phyloP scores from a whole-genome alignment of 2,113 vertebrate species.

The Trogon melanurus region DNA sequence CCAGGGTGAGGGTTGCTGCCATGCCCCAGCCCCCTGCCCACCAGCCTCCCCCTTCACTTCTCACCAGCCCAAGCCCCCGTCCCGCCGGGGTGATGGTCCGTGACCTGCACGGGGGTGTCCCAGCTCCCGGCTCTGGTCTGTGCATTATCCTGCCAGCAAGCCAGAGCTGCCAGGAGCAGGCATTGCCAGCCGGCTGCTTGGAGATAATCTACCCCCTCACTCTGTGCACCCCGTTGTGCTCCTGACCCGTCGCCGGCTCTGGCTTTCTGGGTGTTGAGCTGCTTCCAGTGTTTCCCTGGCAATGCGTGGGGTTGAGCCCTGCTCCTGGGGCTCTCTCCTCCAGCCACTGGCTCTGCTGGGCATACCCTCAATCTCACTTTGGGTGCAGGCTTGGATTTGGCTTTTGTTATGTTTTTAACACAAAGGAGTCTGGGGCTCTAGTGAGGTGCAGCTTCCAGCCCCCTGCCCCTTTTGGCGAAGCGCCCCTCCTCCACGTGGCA shows the following conservation, averaged over 20 bases:
- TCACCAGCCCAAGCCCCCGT: background rate
- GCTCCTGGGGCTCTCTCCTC: background rate
- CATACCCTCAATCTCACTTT: background rate
- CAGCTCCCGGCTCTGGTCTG: background rate
- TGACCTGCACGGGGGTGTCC: background rate
- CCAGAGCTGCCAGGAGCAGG: background rate
- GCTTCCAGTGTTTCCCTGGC: slow-evolving; percentile 35
- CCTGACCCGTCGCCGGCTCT: background rate
- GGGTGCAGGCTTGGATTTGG: background rate
- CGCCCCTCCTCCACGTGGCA: background rate
- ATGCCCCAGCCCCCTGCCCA: accelerated
- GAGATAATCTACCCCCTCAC: slow-evolving; percentile 45
- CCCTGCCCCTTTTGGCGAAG: background rate
- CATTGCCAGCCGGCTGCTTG: slow-evolving; percentile 46
- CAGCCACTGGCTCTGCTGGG: background rate
- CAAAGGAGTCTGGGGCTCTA: background rate
- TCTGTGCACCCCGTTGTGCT: background rate
- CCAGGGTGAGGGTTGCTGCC: background rate
- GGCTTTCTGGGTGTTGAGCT: background rate
- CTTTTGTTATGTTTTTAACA: background rate
- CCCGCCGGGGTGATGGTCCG: accelerated
- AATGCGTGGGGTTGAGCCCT: background rate
- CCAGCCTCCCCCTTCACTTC: background rate
- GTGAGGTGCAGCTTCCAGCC: background rate
- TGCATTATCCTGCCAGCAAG: background rate